These are phyloP conservation scores for Thalassaphorura encarpata DNA, from an alignment of 1,140 invertebrate genomes.

Conservation along the genomic window DNA sequence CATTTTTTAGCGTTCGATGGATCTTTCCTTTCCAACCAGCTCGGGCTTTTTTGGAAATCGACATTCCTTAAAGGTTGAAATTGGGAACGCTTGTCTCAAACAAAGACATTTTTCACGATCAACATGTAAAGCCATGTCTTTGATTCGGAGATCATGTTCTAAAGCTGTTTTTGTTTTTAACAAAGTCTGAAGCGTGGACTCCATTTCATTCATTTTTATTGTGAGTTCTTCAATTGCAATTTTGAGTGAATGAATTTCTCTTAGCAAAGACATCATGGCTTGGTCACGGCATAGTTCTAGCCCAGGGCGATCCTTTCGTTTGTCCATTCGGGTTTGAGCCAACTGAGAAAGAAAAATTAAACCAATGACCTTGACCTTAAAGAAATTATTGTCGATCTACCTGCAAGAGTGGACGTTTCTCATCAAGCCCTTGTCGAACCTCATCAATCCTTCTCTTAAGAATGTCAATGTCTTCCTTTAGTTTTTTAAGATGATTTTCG, in stretches of 20 bases:
- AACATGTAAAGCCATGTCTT: slow-evolving; percentile 21
- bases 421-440: background rate
- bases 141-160: slow-evolving; percentile 25
- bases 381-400: background rate
- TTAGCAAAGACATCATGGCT: slow-evolving; percentile 17
- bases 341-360: slow-evolving; percentile 8
- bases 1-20: too few relatives aligned
- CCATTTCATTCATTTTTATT: slow-evolving; percentile 15
- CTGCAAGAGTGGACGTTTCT: background rate
- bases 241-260: slow-evolving; percentile 21
- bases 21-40: background rate
- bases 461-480: background rate
- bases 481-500: background rate
- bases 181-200: slow-evolving; percentile 11
- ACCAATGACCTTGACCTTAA: background rate
- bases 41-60: too few relatives aligned
- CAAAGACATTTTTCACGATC: slow-evolving; percentile 27
- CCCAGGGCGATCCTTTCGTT: slow-evolving; percentile 26
- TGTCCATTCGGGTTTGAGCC: slow-evolving; percentile 23
- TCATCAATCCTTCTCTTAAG: background rate
- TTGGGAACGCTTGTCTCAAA: slow-evolving; percentile 22
- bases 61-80: slow-evolving; percentile 24
- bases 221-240: slow-evolving; percentile 17
- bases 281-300: slow-evolving; percentile 28
- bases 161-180: slow-evolving; percentile 18